phyloP scores from a whole-genome alignment of 2,888 invertebrate species.

The Cynaeus angustus region DNA sequence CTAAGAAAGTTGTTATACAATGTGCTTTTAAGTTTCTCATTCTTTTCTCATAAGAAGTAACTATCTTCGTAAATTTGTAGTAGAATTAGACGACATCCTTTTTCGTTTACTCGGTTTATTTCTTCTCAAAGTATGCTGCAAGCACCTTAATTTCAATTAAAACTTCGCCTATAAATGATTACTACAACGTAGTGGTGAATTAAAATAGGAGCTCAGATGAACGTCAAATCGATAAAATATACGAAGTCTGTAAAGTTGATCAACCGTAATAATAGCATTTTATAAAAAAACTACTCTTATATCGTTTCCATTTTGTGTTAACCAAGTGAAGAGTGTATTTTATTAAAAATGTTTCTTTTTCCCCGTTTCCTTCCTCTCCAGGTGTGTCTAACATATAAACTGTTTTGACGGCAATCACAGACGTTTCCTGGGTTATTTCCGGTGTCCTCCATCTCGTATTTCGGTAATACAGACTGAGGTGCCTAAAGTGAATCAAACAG shows the following conservation, averaged over 20 bases:
- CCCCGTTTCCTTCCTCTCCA: conserved; percentile 10
- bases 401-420: conserved; percentile 50
- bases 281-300: too few relatives aligned
- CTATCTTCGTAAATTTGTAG: conserved; percentile 28
- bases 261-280: too few relatives aligned
- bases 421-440: conserved; percentile 44
- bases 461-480: conserved; percentile 30
- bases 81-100: conserved; percentile 11
- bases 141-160: conserved; percentile 17
- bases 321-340: conserved; percentile 6
- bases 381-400: conserved; percentile 43
- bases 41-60: conserved; percentile 13
- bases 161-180: conserved; percentile 8
- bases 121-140: not conserved
- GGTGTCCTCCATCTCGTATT: conserved; percentile 37
- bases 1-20: conserved; percentile 34
- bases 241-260: not conserved
- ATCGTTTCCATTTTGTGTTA: conserved; percentile 5
- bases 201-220: conserved; percentile 10
- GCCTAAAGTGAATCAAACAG: conserved; percentile 29
- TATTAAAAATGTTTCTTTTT: conserved; percentile 15
- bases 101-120: conserved; percentile 9
- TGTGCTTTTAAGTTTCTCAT: conserved; percentile 15
- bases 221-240: conserved; percentile 10
- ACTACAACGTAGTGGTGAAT: conserved; percentile 1